Evolutionary conservation across 2,888 invertebrate genomes (phyloP), one percentile per base, ranked within the genome.

Genomic region (Leptinotarsa tumamoca): DNA sequence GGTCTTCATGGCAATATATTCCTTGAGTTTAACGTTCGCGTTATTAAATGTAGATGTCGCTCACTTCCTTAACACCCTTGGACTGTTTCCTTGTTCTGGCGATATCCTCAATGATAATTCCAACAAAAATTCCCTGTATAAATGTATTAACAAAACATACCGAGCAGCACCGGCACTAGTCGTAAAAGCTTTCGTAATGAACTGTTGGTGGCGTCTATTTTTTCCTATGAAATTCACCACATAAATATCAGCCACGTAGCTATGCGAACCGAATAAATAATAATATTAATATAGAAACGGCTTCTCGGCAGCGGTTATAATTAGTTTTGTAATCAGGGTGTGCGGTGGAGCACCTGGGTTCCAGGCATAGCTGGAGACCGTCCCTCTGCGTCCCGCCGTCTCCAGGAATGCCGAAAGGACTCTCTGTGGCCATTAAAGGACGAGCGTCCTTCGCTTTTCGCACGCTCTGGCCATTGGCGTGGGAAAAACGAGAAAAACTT

Each of bases 271-370:
- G 82, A 85, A 85, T 84, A 85, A 85, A 86, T 84, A 85, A 85
- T 84, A 85, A 82, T 83, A 84, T 84, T 84, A 86, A 84, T 85
- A 85, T 83, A 85, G 83, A 83, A 82, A 80, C 79, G 82, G 85
- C 85, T 86, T 86, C 85, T 86, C 86, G 85, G 85, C 84, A 86
- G 83, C 85, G 83, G 82, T 86, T 84, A 85, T 87, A 87, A 87
- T 87, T 87, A 86, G 86, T 86, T 87, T 87, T 86, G 85, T 87
- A 87, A 87, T 87, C 85, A 85, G 84, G 84, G 85, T 83, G 83
- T 84, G 82, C 83, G 82, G 82, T 74, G 79, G 69, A 80, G 82
- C 87, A 87, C 87, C 87, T 87, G 87, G 80, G 86, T 82, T 80
- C 79, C 76, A 75, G 63, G 63, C 71, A 68, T 71, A 23, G 52